A percentile compares a stretch with the other conserved stretches of the same genome.
Evolutionary conservation across 2,888 invertebrate species (phyloP).

Genomic region (Latheticus oryzae): DNA sequence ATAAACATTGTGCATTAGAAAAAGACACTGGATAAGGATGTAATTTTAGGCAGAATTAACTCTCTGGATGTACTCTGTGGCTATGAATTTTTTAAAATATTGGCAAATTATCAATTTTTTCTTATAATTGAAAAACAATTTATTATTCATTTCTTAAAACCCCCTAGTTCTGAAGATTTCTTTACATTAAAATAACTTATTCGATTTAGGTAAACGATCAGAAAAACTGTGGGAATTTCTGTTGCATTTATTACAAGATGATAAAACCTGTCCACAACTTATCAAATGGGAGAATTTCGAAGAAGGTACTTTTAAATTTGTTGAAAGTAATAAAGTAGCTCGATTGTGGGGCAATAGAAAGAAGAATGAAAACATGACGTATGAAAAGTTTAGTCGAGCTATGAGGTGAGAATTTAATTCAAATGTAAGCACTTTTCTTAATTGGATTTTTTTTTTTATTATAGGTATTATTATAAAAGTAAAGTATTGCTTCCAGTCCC

Average conservation of each 20-base stretch:
- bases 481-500: slow-evolving; percentile 80
- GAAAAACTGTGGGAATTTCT: slow-evolving; percentile 85
- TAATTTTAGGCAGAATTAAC: too few relatives aligned
- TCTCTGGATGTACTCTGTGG: too few relatives aligned
- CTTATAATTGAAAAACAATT: too few relatives aligned
- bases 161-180: too few relatives aligned
- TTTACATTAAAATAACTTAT: too few relatives aligned
- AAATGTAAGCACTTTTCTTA: neutral
- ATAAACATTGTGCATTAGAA: too few relatives aligned
- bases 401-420: slow-evolving; percentile 72
- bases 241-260: slow-evolving; percentile 81
- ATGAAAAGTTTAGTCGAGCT: slow-evolving; percentile 91
- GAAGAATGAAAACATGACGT: slow-evolving; percentile 90
- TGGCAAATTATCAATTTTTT: too few relatives aligned
- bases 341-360: slow-evolving; percentile 88
- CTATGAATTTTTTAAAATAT: too few relatives aligned
- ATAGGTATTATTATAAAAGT: slow-evolving; percentile 83
- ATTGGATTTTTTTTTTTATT: slow-evolving; percentile 37
- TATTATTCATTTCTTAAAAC: too few relatives aligned
- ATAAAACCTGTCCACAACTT: slow-evolving; percentile 80
- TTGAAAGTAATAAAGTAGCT: slow-evolving; percentile 87
- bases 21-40: too few relatives aligned
- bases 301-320: slow-evolving; percentile 88
- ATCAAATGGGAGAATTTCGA: slow-evolving; percentile 91
- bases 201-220: slow-evolving; percentile 46